Evolutionary conservation across 37 sponge, comb jelly and placozoan genomes (phyloP).

Genomic region (Hexactinellida sp.): DNA sequence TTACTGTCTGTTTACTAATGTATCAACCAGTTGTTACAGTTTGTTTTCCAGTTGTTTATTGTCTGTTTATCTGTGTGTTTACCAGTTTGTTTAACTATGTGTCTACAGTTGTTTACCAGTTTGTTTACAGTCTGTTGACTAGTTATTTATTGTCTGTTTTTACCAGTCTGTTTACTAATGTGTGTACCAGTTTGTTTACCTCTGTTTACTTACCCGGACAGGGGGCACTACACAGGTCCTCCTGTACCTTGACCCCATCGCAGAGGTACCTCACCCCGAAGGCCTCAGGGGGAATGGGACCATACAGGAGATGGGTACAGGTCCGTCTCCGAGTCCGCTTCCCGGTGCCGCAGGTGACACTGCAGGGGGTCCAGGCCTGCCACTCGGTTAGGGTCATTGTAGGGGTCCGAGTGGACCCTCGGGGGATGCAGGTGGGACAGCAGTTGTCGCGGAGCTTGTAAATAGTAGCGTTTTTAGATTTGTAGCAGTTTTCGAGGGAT

Average conservation of each 20-base stretch:
- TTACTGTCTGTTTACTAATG: too few relatives aligned
- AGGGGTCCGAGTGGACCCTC: background rate
- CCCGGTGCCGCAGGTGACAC: constrained; percentile 27
- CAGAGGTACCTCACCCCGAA: background rate
- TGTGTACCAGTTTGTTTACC: constrained; percentile 13
- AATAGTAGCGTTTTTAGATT: background rate
- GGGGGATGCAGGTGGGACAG: background rate
- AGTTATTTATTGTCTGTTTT: too few relatives aligned
- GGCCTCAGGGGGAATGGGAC: background rate
- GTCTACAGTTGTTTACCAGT: background rate
- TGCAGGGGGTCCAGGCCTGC: constrained; percentile 48
- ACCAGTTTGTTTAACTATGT: background rate
- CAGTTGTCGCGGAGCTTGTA: background rate
- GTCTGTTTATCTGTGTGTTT: background rate
- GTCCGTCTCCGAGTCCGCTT: constrained; percentile 23
- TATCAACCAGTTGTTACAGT: background rate
- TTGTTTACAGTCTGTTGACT: too few relatives aligned
- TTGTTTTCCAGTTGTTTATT: background rate
- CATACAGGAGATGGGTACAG: background rate
- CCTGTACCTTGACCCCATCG: background rate
- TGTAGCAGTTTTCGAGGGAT: background rate
- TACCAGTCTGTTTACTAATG: too few relatives aligned
- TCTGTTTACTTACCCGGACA: background rate
- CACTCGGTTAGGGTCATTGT: constrained; percentile 25
- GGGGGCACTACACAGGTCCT: background rate